Evolutionary conservation across 2,113 vertebrate species (phyloP), one percentile per base, ranked within the genome.

Genomic region (Anguilla japonica): DNA sequence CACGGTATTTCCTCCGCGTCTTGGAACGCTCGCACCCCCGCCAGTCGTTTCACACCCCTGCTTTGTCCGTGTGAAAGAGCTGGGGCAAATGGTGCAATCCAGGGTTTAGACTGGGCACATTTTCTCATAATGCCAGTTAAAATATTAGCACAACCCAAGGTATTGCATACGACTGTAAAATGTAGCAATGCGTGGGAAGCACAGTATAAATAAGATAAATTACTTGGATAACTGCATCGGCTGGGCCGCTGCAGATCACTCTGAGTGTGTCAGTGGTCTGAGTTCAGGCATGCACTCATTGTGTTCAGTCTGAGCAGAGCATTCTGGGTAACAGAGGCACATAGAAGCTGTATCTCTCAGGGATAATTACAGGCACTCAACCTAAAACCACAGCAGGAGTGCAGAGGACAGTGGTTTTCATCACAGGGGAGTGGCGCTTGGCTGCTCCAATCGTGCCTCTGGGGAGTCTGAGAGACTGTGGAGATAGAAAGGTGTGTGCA

Each of bases 381-480:
- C 81, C 43, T 81, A 75, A 88, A 90, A 86, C 84, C 89, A 41
- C 85, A 88, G 83, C 26, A 79, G 75, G 86, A 63, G 57, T 1
- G 6, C 56, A 88, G 85, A 84, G 87, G 88, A 39, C 71, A 60
- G 87, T 81, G 87, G 85, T 88, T 89, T 82, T 41, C 81, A 60
- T 60, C 18, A 11, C 2, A n/a, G 50, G 71, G 53, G 79, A 85
- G 84, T 85, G 84, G 84, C 5, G 43, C 75, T 83, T 89, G 87
- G 39, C 81, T 88, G 85, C 83, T 56, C 16, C 75, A 82, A 41
- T 63, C 40, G 20, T 83, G 84, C 75, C 85, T 84, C 83, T 63
- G 75, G 82, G 40, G 78, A 67, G 84, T 40, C 53, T 16, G 60
- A 75, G 41, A 41, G 39, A 85, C 15, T 20, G 83, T 56, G 53